Percentiles rank a stretch among this genome's conserved stretches.
These are phyloP conservation scores for Monopterus albus DNA, from an alignment of 2,113 vertebrate species.

Conservation along the genomic window DNA sequence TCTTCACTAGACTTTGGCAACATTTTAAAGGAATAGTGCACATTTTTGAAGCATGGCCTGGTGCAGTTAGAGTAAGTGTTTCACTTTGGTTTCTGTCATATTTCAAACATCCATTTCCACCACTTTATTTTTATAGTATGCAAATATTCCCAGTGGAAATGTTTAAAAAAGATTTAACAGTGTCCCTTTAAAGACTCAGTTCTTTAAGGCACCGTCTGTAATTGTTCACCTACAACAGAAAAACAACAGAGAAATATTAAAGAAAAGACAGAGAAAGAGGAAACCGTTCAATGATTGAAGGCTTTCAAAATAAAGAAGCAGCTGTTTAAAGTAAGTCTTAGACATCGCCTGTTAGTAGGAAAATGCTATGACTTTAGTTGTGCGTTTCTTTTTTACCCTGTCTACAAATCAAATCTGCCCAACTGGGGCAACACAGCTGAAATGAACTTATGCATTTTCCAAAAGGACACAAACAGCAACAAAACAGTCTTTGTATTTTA, in stretches of 20 bases:
- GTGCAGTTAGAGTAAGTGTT: conserved; percentile 21
- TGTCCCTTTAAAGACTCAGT: conserved; percentile 43
- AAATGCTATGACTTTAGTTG: conserved; percentile 16
- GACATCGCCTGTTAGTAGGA: conserved; percentile 10
- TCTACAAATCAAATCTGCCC: conserved; percentile 41
- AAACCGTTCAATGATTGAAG: conserved; percentile 72
- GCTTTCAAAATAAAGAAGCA: conserved; percentile 50
- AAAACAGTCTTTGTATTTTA: not conserved
- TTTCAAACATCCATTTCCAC: not conserved
- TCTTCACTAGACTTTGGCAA: conserved; percentile 32
- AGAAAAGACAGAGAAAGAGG: not conserved
- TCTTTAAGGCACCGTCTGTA: conserved; percentile 44
- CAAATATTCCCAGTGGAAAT: conserved; percentile 6
- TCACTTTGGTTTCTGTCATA: conserved; percentile 8
- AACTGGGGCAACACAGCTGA: conserved; percentile 41
- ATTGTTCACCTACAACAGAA: conserved; percentile 27
- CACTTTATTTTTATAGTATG: too few relatives aligned
- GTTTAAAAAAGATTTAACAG: not conserved
- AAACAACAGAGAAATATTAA: conserved; percentile 33
- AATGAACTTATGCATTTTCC: conserved; percentile 49
- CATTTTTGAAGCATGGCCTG: conserved; percentile 5
- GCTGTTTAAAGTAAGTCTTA: conserved; percentile 21
- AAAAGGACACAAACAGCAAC: conserved; percentile 44
- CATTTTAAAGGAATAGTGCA: conserved; percentile 42
- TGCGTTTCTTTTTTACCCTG: conserved; percentile 46